These are phyloP conservation scores for Chymomyza procnemis DNA, from an alignment of 2,888 invertebrate genomes.

Conservation along the genomic window DNA sequence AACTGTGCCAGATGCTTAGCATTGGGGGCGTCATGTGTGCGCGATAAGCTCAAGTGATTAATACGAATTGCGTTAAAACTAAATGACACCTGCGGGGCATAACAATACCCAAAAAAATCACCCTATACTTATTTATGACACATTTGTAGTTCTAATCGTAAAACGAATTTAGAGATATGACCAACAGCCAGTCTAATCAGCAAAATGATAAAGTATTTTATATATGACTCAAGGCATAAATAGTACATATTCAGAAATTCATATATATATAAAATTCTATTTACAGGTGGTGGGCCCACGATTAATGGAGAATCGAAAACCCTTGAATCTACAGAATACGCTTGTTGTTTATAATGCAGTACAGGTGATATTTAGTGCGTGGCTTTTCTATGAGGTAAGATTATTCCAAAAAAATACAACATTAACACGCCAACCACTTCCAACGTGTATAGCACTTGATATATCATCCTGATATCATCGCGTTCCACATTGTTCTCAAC, in stretches of 20 bases:
- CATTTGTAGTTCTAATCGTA: conserved; percentile 22
- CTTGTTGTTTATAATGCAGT: conserved; percentile 90
- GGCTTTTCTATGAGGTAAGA: conserved; percentile 94
- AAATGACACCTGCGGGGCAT: too few species aligned
- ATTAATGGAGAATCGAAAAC: conserved; percentile 94
- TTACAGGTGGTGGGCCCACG: conserved; percentile 89
- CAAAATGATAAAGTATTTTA: conserved; percentile 31
- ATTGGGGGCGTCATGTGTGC: neutral
- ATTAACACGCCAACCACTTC: conserved; percentile 10
- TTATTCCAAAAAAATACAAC: too few species aligned
- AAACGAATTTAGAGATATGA: conserved; percentile 8
- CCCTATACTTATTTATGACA: conserved; percentile 35
- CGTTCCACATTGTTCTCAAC: neutral
- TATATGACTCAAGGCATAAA: conserved; percentile 29
- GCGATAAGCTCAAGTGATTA: neutral
- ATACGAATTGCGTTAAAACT: neutral
- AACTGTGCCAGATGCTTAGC: neutral
- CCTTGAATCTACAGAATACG: conserved; percentile 88
- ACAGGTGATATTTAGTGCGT: conserved; percentile 94
- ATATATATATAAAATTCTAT: neutral
- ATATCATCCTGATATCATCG: neutral
- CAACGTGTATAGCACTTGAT: neutral
- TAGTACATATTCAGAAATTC: conserved; percentile 10
- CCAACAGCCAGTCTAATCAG: conserved; percentile 29
- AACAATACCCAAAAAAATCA: neutral